Evolutionary conservation across 2,888 invertebrate genomes (phyloP).

Genomic region (Melieria crassipennis): DNA sequence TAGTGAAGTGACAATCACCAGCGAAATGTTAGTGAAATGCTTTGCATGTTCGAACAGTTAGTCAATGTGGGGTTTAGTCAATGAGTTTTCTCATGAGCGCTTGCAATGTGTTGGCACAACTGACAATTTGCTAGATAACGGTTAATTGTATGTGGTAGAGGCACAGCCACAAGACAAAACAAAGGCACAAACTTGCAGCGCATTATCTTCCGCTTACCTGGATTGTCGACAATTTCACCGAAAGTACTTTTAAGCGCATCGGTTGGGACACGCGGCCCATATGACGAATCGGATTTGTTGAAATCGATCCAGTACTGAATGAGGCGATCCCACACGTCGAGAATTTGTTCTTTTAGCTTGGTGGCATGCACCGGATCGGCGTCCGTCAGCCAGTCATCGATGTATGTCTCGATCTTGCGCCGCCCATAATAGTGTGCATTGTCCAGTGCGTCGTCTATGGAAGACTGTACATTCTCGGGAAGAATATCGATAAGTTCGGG

Average conservation of each 20-base stretch:
- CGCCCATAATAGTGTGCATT: slow-evolving; percentile 94
- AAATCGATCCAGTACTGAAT: slow-evolving; percentile 93
- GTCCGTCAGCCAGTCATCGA: slow-evolving; percentile 81
- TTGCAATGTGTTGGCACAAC: slow-evolving; percentile 23
- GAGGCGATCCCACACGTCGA: slow-evolving; percentile 92
- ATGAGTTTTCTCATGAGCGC: neutral
- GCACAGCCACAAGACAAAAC: neutral
- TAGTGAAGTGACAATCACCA: neutral
- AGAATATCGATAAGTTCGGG: slow-evolving; percentile 85
- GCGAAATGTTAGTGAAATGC: neutral
- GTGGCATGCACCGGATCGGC: slow-evolving; percentile 83
- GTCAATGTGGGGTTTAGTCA: neutral
- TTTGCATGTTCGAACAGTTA: neutral
- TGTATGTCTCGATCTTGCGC: slow-evolving; percentile 88
- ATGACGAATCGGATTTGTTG: slow-evolving; percentile 66
- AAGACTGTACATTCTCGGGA: slow-evolving; percentile 71
- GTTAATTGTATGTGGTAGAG: neutral
- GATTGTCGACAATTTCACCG: slow-evolving; percentile 77
- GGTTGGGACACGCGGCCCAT: slow-evolving; percentile 79
- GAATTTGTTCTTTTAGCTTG: slow-evolving; percentile 85
- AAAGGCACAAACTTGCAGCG: neutral
- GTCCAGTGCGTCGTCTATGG: slow-evolving; percentile 89
- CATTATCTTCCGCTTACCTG: slow-evolving; percentile 68
- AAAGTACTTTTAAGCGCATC: slow-evolving; percentile 77
- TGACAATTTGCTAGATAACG: no score